phyloP scores from a whole-genome alignment of 2,888 invertebrate genomes.

The Carpatolechia fugitivella region DNA sequence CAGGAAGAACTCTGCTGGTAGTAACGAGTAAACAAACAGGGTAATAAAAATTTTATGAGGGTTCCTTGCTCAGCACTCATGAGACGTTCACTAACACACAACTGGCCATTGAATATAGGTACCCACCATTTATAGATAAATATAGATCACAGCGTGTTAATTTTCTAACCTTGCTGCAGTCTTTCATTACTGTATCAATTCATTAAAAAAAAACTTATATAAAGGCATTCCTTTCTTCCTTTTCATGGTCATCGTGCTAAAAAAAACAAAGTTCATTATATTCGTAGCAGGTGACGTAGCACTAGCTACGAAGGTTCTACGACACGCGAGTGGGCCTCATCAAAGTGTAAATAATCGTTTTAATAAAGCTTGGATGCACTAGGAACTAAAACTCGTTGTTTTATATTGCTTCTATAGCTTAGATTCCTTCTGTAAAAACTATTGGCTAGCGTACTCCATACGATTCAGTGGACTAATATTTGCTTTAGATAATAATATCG shows the following conservation, averaged over 20 bases:
- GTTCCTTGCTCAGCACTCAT: neutral
- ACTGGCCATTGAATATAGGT: neutral
- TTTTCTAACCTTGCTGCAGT: too few relatives aligned
- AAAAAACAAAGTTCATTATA: neutral
- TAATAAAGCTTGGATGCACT: neutral
- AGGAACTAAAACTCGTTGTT: neutral
- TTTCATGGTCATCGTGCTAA: too few relatives aligned
- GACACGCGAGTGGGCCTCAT: neutral
- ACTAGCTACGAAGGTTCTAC: neutral
- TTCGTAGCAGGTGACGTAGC: neutral
- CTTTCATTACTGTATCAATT: too few relatives aligned
- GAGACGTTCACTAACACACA: neutral
- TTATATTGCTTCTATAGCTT: too few relatives aligned
- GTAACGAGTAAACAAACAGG: neutral
- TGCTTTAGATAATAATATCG: too few relatives aligned
- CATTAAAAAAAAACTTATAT: too few relatives aligned
- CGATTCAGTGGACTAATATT: too few relatives aligned
- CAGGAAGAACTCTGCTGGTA: neutral
- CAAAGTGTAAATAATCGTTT: neutral
- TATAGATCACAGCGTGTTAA: too few relatives aligned
- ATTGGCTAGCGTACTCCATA: too few relatives aligned
- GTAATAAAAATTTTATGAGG: conserved; percentile 2
- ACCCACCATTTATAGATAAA: too few relatives aligned
- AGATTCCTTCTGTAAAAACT: too few relatives aligned
- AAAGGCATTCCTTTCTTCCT: too few relatives aligned